Conservation (phyloP, 2,113 vertebrate genomes). For the Lagopus muta region DNA sequence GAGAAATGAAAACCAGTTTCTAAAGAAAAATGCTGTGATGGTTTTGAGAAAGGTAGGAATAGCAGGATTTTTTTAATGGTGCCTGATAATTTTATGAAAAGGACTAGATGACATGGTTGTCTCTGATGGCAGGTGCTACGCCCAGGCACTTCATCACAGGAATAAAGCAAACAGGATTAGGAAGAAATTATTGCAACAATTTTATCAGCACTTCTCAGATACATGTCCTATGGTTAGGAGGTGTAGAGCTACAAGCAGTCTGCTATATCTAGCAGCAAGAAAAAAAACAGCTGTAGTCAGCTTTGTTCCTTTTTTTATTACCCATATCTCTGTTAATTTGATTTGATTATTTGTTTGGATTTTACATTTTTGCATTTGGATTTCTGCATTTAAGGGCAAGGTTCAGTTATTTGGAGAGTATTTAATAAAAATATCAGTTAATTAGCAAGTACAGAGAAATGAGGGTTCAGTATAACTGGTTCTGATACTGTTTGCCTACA, state of each 20-base stretch:
- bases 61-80: background rate
- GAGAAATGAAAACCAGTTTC: background rate
- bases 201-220: slow-evolving; percentile 33
- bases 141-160: background rate
- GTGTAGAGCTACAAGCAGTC: background rate
- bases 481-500: background rate
- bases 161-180: slow-evolving; percentile 53
- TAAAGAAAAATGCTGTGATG: background rate
- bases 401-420: background rate
- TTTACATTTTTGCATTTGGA: background rate
- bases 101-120: slow-evolving; percentile 42
- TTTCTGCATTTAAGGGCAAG: background rate
- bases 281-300: background rate
- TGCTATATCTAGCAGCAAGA: background rate
- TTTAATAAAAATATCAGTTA: slow-evolving; percentile 6
- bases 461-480: background rate
- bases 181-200: slow-evolving; percentile 19
- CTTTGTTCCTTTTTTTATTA: slow-evolving; percentile 3
- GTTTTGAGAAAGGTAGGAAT: slow-evolving; percentile 12
- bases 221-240: background rate
- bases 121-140: slow-evolving; percentile 11
- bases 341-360: background rate
- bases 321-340: background rate
- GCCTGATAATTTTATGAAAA: slow-evolving; percentile 6
- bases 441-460: background rate